phyloP scores from a whole-genome alignment of 2,888 invertebrate species.

The Hirtodrosophila alboralis region DNA sequence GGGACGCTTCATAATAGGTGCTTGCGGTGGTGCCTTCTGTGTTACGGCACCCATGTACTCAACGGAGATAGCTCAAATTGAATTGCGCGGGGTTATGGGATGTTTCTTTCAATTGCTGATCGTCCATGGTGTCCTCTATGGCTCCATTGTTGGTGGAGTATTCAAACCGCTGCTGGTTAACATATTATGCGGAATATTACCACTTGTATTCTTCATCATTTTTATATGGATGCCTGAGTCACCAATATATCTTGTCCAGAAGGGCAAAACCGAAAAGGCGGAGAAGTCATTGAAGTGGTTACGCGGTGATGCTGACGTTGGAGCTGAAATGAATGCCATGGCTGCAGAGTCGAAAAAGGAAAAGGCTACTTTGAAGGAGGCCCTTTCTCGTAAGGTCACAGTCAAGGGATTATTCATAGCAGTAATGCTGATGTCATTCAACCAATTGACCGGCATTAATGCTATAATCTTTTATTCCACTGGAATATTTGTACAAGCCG shows the following conservation, averaged over 20 bases:
- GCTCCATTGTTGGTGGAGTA: constrained; percentile 86
- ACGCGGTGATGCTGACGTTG: constrained; percentile 89
- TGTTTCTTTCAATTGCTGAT: constrained; percentile 93
- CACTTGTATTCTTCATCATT: constrained; percentile 87
- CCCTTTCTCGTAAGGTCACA: constrained; percentile 86
- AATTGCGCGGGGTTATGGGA: constrained; percentile 91
- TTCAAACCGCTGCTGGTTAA: constrained; percentile 29
- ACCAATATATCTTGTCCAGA: constrained; percentile 87
- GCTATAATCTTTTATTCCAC: constrained; percentile 91
- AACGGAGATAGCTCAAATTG: constrained; percentile 91
- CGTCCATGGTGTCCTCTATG: constrained; percentile 90
- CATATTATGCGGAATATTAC: constrained; percentile 58
- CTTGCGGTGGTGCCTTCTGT: constrained; percentile 88
- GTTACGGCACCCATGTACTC: constrained; percentile 92
- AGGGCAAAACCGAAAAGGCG: constrained; percentile 87
- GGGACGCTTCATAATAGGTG: constrained; percentile 71
- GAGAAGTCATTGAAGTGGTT: constrained; percentile 87
- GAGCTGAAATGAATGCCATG: constrained; percentile 84
- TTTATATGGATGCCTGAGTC: constrained; percentile 93
- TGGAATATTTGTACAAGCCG: constrained; percentile 86
- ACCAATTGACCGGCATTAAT: constrained; percentile 92
- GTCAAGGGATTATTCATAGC: constrained; percentile 88
- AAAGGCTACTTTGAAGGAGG: constrained; percentile 85
- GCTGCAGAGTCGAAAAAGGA: constrained; percentile 12
- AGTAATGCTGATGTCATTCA: constrained; percentile 93